Conservation (phyloP, 2,888 invertebrate species). For the Drosophila lutescens region DNA sequence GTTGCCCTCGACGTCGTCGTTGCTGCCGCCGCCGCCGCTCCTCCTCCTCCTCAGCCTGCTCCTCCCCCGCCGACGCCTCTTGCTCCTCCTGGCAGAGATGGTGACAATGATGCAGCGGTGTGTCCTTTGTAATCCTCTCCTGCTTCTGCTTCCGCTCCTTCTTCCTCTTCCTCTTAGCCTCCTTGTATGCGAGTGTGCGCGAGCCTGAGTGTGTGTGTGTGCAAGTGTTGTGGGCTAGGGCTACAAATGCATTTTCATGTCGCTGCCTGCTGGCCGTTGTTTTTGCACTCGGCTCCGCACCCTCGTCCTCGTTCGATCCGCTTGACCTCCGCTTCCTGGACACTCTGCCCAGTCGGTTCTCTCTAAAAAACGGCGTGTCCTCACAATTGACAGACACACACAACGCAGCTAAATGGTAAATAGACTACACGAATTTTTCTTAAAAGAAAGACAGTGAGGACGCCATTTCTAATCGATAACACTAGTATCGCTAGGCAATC, state of each 20-base stretch:
- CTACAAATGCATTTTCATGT: conserved; percentile 75
- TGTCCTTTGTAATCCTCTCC: conserved; percentile 45
- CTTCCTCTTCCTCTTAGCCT: too few species aligned
- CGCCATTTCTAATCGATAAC: conserved; percentile 76
- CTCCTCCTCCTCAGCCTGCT: conserved; percentile 11
- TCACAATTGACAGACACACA: conserved; percentile 50
- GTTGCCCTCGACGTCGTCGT: conserved; percentile 10
- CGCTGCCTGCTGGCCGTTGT: conserved; percentile 52
- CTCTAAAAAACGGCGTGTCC: conserved; percentile 27
- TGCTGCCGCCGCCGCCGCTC: conserved; percentile 6
- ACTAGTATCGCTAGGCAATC: conserved; percentile 35
- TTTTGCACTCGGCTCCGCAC: conserved; percentile 70
- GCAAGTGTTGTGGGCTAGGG: conserved; percentile 40
- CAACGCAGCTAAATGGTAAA: conserved; percentile 70
- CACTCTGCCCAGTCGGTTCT: conserved; percentile 48
- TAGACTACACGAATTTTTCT: conserved; percentile 69
- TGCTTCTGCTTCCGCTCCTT: conserved; percentile 36
- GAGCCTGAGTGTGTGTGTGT: conserved; percentile 36
- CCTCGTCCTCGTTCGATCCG: conserved; percentile 2
- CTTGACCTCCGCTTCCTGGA: conserved; percentile 37
- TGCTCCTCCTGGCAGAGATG: conserved; percentile 20
- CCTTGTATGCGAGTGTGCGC: conserved; percentile 8
- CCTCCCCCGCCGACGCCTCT: conserved; percentile 24
- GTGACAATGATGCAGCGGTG: conserved; percentile 19
- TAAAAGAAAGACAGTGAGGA: conserved; percentile 73